Evolutionary conservation across 2,797 vertebrate species (phyloP).

Genomic region (Falco biarmicus): DNA sequence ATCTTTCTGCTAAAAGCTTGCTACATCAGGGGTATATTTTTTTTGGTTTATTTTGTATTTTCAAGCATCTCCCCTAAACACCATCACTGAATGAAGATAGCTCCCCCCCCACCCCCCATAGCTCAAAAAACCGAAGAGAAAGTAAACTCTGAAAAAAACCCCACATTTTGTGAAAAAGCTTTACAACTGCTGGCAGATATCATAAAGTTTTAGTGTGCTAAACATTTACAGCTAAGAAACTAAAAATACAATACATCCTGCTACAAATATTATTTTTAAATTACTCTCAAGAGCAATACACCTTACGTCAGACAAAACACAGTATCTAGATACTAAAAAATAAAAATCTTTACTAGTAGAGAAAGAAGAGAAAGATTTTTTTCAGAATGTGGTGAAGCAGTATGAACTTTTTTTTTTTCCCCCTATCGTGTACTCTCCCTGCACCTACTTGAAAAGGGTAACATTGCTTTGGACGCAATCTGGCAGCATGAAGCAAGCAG

Average conservation of each 20-base stretch:
- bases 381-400: background rate
- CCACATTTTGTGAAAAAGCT: background rate
- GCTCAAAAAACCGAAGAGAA: background rate
- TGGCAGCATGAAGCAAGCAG: constrained; percentile 60
- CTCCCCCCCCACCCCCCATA: rapidly evolving
- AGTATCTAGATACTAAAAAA: background rate
- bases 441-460: constrained; percentile 27
- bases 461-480: constrained; percentile 65
- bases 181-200: background rate
- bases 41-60: background rate
- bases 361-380: background rate
- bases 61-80: background rate
- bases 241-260: background rate
- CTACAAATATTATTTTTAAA: constrained; percentile 16
- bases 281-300: constrained; percentile 1
- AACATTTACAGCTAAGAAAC: background rate
- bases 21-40: background rate
- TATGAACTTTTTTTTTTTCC: background rate
- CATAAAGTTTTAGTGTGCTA: background rate
- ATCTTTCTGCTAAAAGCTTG: background rate
- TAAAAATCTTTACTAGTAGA: background rate
- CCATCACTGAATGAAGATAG: background rate
- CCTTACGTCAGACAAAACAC: background rate
- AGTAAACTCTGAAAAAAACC: background rate
- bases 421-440: background rate